phyloP scores from a whole-genome alignment of 2,888 invertebrate genomes.

The Acleris emargana region DNA sequence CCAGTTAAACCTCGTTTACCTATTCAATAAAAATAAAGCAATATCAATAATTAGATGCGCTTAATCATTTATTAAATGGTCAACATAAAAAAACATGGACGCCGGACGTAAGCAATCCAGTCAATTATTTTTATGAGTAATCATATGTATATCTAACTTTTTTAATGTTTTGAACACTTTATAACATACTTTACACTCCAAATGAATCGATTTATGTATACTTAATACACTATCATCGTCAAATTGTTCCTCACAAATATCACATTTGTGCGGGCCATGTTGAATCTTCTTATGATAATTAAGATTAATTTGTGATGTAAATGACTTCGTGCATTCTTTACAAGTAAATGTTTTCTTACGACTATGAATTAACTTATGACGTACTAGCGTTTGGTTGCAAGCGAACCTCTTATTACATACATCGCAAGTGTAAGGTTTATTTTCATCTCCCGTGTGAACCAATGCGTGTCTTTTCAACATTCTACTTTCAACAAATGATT shows the following conservation, averaged over 20 bases:
- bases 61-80: too few species aligned
- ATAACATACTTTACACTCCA: too few species aligned
- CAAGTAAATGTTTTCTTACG: neutral
- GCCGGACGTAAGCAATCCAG: too few species aligned
- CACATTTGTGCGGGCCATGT: neutral
- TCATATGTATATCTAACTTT: too few species aligned
- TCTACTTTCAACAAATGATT: neutral
- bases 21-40: too few species aligned
- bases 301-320: neutral
- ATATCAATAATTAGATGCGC: too few species aligned
- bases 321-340: neutral
- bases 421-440: neutral
- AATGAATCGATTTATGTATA: neutral
- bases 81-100: too few species aligned
- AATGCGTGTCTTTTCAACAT: neutral
- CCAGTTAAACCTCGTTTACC: too few species aligned
- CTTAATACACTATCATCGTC: neutral
- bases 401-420: neutral
- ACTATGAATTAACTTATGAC: neutral
- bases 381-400: too few species aligned
- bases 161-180: too few species aligned
- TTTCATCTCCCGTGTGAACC: neutral
- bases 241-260: constrained; percentile 1
- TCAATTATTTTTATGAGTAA: too few species aligned
- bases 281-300: neutral